Base-by-base conservation (phyloP, 2,888 invertebrate genomes). In the Physocephala rufipes region DNA sequence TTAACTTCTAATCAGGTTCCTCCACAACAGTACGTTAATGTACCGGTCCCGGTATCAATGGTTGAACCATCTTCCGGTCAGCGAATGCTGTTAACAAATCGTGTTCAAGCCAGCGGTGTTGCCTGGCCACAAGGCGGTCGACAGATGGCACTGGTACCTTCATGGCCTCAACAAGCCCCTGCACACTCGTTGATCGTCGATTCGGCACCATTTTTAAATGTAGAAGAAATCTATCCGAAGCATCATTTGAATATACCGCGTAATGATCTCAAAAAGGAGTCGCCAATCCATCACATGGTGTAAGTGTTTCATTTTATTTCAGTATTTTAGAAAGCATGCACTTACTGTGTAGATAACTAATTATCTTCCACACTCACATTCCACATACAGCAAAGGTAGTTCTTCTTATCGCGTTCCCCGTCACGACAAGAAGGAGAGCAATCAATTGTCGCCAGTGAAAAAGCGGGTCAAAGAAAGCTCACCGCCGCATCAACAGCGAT, bases 391-490 rank as follows among this genome's bases (percentile, higher is more conserved):
- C 71, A 84, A 82, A 82, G 84, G 84, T 78, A 82, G 83, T 78
- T 84, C 84, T 77, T 84, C 84, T 71, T 86, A 82, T 88, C 86
- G 86, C 79, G 86, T 86, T 78, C 86, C 86, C 74, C 85, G 86
- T 62, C 86, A 90, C 78, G 91, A 93, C 82, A 95, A 95, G 85
- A 95, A 95, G 85, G 93, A 93, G 82, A 92, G 93, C 71, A 93
- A 94, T 71, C 97, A 97, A 84, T 87, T 97, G 79, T 97, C 96
- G 79, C 98, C 98, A 1, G 97, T 97, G 30, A 98, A 98, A 88
- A 98, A 98, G 85, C 90, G 97, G 21, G 97, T 97, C 58, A 97
- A 97, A 86, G 97, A 97, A 84, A 96, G 95, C 81, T 95, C 96
- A 28, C 97, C 97, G 28, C 96, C 95, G 55, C 90, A 91, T 73